Percentiles rank a stretch among this genome's conserved stretches.
Evolutionary conservation across 2,113 vertebrate species (phyloP).

Genomic region (Daphoenositta chrysoptera): DNA sequence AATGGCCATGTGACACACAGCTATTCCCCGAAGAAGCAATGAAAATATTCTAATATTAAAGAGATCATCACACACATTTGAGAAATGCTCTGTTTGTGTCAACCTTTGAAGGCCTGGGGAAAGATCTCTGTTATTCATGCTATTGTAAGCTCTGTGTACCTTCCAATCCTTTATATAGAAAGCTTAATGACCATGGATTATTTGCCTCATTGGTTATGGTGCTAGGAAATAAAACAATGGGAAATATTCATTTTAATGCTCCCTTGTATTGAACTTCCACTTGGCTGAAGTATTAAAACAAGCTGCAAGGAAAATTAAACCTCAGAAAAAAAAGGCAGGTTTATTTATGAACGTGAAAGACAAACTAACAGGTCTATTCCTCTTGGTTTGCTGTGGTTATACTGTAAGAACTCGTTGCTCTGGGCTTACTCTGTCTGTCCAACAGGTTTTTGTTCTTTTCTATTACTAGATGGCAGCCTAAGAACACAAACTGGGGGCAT

Average conservation of each 20-base stretch:
- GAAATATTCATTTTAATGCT: constrained; percentile 47
- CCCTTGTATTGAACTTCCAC: constrained; percentile 55
- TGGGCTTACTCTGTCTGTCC: neutral
- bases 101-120: constrained; percentile 34
- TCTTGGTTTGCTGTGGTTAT: neutral
- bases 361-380: neutral
- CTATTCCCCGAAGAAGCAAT: neutral
- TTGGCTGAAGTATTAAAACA: constrained; percentile 62
- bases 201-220: constrained; percentile 73
- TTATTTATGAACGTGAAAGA: constrained; percentile 19
- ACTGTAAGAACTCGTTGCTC: neutral
- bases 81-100: neutral
- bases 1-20: neutral
- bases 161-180: constrained; percentile 68
- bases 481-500: neutral
- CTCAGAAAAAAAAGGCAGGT: neutral
- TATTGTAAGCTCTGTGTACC: neutral
- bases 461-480: neutral
- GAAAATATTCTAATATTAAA: constrained; percentile 32
- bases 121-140: constrained; percentile 39
- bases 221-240: constrained; percentile 66
- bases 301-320: constrained; percentile 68
- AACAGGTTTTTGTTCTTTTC: neutral
- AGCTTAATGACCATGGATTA: constrained; percentile 72
- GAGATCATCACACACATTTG: neutral